These are phyloP conservation scores for Thalassophryne amazonica DNA, from an alignment of 2,797 vertebrate genomes.

Conservation along the genomic window DNA sequence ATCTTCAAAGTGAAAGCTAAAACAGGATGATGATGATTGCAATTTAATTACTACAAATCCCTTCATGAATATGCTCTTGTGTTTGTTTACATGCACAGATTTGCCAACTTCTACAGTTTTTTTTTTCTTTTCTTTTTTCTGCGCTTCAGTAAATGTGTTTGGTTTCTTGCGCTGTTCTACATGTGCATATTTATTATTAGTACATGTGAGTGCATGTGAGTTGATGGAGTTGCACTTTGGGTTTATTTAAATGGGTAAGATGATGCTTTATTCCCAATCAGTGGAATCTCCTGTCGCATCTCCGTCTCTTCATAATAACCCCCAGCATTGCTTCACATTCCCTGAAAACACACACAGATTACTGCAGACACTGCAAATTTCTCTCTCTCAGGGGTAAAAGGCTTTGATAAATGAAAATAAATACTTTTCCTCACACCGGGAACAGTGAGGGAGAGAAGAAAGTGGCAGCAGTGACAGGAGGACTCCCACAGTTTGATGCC, in stretches of 20 bases:
- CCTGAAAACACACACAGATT: conserved; percentile 46
- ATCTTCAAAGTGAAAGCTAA: conserved; percentile 75
- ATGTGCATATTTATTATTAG: conserved; percentile 44
- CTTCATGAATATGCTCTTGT: conserved; percentile 73
- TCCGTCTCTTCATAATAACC: conserved; percentile 77
- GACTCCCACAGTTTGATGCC: conserved; percentile 56
- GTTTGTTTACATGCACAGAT: conserved; percentile 72
- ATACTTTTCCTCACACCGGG: conserved; percentile 72
- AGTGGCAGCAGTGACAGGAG: conserved; percentile 48
- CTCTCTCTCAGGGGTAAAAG: conserved; percentile 67
- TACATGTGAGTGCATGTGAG: background rate
- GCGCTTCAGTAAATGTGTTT: conserved; percentile 42
- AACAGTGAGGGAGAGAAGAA: conserved; percentile 40
- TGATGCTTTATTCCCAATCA: conserved; percentile 75
- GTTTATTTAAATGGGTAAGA: conserved; percentile 80
- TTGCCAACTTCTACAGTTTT: conserved; percentile 65
- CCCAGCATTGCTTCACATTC: conserved; percentile 63
- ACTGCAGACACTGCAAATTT: conserved; percentile 73
- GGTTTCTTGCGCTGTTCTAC: conserved; percentile 30
- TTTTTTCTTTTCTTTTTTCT: conserved; percentile 37
- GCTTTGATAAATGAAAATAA: conserved; percentile 82
- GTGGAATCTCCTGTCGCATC: conserved; percentile 73
- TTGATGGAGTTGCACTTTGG: conserved; percentile 54
- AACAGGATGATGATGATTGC: conserved; percentile 74
- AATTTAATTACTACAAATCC: conserved; percentile 79